These are phyloP conservation scores for Rhagonycha lutea DNA, from an alignment of 2,888 invertebrate genomes.

Conservation along the genomic window DNA sequence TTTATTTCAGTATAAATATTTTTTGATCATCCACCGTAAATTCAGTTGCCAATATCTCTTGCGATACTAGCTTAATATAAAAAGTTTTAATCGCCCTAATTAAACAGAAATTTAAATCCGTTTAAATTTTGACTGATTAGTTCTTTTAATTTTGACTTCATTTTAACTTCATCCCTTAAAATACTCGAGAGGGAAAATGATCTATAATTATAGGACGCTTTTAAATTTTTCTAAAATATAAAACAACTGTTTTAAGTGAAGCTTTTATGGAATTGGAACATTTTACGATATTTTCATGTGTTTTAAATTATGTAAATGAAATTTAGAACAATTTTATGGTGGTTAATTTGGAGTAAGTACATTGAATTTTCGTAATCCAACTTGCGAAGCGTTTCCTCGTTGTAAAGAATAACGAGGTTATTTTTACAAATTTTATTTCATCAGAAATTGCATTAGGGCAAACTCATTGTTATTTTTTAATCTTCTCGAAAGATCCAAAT, in stretches of 20 bases:
- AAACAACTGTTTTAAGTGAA: neutral
- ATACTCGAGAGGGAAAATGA: neutral
- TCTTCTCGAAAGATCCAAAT: neutral
- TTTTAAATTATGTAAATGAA: neutral
- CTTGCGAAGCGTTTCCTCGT: neutral
- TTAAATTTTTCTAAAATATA: neutral
- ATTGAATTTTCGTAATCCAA: neutral
- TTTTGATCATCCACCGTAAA: too few species aligned
- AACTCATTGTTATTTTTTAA: neutral
- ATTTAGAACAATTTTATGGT: neutral
- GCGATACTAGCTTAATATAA: neutral
- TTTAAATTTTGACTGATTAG: neutral
- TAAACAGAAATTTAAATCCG: neutral
- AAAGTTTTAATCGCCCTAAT: neutral
- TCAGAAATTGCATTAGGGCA: neutral
- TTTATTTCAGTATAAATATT: too few species aligned
- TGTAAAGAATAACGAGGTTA: neutral
- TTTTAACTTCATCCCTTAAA: neutral
- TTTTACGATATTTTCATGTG: neutral
- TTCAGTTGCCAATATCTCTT: neutral
- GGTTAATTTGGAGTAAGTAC: neutral
- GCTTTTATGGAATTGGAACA: neutral
- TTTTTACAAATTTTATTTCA: neutral
- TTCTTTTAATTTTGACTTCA: neutral
- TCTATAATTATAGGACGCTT: neutral